Evolutionary conservation across 2,113 vertebrate genomes (phyloP), one percentile per base, ranked within the genome.

Genomic region (Eretmochelys imbricata): DNA sequence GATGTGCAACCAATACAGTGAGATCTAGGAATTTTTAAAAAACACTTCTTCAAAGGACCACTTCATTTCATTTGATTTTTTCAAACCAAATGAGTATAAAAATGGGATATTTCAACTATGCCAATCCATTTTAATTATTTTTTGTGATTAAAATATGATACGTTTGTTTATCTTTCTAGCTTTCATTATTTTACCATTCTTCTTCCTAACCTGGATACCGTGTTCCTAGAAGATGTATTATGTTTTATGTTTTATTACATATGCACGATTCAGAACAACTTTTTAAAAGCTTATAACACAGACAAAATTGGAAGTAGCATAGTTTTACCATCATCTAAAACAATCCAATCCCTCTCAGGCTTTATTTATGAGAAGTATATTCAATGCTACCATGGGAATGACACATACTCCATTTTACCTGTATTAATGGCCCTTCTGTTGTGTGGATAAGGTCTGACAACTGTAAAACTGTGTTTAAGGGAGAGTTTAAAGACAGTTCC

Each of bases 351-450:
- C 6, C 31, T 53, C 90, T 89, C 38, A 92, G 86, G 82, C 0
- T 85, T 5, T 49, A 54, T 92, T 94, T 95, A 80, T 78, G 35
- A 65, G 53, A 91, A 81, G 2, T 81, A 59, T 10, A 2, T 8
- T 84, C 11, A 2, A 0, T 84, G 55, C 69, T 94, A 90, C 14
- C 55, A 53, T 49, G 20, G 90, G 75, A 95, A 55, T 95, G 87
- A 96, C 54, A 93, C 31, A 80, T 85, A 82, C 17, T 87, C 75
- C 59, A 57, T 96, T 96, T 96, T 85, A 94, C 48, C 53, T 0
- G 0, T 84, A 94, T 90, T 97, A 96, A 95, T 94, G 94, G 88
- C 59, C 48, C 46, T 93, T 81, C 85, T 54, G 82, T 54, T 2
- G 2, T 22, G 90, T 19, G 59, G 83, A 89, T 93, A 95, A 95